Percentiles rank a stretch among this genome's conserved stretches.
Evolutionary conservation across 2,113 vertebrate species (phyloP).

Genomic region (Piprites chloris): DNA sequence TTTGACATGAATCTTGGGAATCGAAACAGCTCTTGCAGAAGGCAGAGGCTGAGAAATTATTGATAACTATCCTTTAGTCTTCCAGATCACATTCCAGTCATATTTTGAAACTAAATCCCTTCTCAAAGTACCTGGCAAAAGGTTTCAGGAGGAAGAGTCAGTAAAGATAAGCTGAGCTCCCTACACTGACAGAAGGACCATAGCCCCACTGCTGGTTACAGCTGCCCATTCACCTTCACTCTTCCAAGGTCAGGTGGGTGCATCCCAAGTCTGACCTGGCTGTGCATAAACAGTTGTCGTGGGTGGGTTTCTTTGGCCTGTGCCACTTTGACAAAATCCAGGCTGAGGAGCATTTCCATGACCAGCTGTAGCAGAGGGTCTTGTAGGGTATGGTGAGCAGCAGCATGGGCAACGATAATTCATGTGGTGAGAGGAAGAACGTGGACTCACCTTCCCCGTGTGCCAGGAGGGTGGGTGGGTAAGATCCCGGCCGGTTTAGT

Average conservation of each 20-base stretch:
- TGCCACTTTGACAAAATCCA: not conserved
- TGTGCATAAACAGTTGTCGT: not conserved
- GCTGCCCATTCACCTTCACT: not conserved
- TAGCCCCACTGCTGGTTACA: not conserved
- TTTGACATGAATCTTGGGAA: not conserved
- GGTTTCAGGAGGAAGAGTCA: not conserved
- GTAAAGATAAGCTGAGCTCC: not conserved
- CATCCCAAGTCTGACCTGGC: not conserved
- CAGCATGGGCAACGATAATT: not conserved
- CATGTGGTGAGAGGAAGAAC: not conserved
- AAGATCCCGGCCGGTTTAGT: not conserved
- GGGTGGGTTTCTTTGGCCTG: not conserved
- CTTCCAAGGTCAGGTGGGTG: not conserved
- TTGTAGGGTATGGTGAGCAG: not conserved
- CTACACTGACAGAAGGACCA: not conserved
- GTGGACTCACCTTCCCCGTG: not conserved
- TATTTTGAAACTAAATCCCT: not conserved
- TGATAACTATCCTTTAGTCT: not conserved
- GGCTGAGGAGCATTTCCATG: not conserved
- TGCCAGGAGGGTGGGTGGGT: not conserved
- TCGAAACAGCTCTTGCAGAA: not conserved
- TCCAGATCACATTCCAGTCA: not conserved
- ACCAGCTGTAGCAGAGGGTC: not conserved
- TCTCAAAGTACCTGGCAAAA: not conserved
- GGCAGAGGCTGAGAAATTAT: not conserved